Percentiles rank a stretch among this genome's conserved stretches.
Evolutionary conservation across 2,888 invertebrate species (phyloP).

Genomic region (Harpagoxenus sublaevis): DNA sequence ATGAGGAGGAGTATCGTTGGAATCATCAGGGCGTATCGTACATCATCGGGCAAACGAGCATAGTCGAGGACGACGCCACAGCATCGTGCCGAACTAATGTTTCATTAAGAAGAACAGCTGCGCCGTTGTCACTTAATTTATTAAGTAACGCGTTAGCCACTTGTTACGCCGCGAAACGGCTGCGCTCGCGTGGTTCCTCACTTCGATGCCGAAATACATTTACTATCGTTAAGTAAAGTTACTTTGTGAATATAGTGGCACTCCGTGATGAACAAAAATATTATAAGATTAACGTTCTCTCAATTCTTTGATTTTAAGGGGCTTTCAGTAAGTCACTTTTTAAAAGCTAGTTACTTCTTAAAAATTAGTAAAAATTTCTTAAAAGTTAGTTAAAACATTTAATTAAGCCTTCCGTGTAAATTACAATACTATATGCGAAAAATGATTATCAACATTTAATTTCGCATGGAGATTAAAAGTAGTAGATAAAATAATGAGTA

Average conservation of each 20-base stretch:
- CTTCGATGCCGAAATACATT: slow-evolving; percentile 42
- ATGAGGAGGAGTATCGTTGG: slow-evolving; percentile 44
- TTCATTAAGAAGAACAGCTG: slow-evolving; percentile 86
- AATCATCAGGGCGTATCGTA: slow-evolving; percentile 45
- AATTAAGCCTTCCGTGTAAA: background rate
- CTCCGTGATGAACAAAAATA: background rate
- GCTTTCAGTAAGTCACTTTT: background rate
- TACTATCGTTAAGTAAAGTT: background rate
- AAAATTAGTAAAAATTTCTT: background rate
- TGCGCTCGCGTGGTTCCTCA: slow-evolving; percentile 71
- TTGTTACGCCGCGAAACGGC: slow-evolving; percentile 73
- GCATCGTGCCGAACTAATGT: slow-evolving; percentile 83
- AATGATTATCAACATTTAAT: background rate
- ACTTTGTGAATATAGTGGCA: background rate
- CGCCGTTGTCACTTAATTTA: slow-evolving; percentile 85
- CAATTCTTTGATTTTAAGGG: background rate
- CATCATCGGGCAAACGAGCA: slow-evolving; percentile 52
- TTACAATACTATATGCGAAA: background rate
- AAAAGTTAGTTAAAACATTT: background rate
- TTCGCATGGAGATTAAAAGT: background rate
- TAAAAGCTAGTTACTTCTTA: background rate
- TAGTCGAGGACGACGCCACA: slow-evolving; percentile 61
- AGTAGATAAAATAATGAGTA: background rate
- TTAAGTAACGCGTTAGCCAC: slow-evolving; percentile 80
- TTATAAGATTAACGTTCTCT: background rate